Conservation (phyloP, 2,113 vertebrate species). For the Euleptes europaea region DNA sequence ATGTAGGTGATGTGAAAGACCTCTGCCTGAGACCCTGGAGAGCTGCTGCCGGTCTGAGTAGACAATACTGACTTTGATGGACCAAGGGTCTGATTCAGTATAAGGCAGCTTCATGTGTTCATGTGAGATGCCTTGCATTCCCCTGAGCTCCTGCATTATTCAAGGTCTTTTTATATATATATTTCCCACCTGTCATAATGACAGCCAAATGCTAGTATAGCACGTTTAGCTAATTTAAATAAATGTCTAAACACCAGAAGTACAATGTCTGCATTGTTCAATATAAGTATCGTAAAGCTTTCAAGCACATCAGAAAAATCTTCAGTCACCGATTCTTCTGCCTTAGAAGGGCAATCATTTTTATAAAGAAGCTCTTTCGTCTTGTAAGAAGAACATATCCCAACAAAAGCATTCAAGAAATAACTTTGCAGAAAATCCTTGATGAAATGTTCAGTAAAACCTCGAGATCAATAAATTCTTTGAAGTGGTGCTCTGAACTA, state of each 20-base stretch:
- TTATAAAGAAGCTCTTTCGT: constrained; percentile 50
- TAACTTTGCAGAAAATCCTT: constrained; percentile 44
- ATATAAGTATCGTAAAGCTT: background rate
- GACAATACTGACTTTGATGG: too few relatives aligned
- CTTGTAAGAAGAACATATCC: constrained; percentile 45
- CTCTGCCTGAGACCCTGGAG: too few relatives aligned
- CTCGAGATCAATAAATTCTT: constrained; percentile 63
- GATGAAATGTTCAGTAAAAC: constrained; percentile 57
- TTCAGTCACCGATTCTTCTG: constrained; percentile 22
- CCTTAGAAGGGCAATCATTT: constrained; percentile 47
- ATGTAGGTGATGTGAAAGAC: too few relatives aligned
- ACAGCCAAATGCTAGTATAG: background rate
- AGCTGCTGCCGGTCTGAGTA: too few relatives aligned
- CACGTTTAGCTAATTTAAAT: background rate
- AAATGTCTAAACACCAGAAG: constrained; percentile 6
- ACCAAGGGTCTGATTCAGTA: too few relatives aligned
- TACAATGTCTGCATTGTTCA: constrained; percentile 17
- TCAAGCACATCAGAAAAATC: constrained; percentile 17
- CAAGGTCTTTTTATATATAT: background rate
- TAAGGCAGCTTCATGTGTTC: too few relatives aligned
- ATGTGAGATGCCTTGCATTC: background rate
- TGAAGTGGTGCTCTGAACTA: constrained; percentile 63
- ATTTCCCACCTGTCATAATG: background rate
- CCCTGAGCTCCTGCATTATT: too few relatives aligned
- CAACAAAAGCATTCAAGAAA: constrained; percentile 38